These are phyloP conservation scores for Oedothorax gibbosus DNA, from an alignment of 1,140 invertebrate genomes.

Conservation along the genomic window DNA sequence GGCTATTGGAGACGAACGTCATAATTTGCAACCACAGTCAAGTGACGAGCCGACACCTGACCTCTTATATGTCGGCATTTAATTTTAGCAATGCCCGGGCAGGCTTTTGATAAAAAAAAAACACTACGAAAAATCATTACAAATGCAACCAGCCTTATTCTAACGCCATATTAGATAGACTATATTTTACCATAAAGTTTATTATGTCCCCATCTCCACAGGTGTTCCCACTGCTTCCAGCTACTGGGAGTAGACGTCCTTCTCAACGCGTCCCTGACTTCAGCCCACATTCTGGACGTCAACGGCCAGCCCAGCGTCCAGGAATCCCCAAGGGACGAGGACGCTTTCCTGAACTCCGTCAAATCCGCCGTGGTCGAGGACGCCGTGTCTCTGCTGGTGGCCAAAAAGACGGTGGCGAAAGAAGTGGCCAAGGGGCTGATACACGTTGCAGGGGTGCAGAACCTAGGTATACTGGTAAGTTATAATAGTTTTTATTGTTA, in stretches of 20 bases:
- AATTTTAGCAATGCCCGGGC: too few relatives aligned
- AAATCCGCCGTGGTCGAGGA: constrained; percentile 63
- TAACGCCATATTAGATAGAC: too few relatives aligned
- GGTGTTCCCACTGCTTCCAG: constrained; percentile 67
- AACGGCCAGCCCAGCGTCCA: constrained; percentile 63
- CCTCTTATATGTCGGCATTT: too few relatives aligned
- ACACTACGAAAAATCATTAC: too few relatives aligned
- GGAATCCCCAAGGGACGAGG: constrained; percentile 53
- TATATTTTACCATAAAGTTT: too few relatives aligned
- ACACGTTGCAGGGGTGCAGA: constrained; percentile 43
- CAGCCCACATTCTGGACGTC: constrained; percentile 65
- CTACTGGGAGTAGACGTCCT: constrained; percentile 66
- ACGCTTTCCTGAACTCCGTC: constrained; percentile 57
- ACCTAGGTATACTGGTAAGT: constrained; percentile 63
- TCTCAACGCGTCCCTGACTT: constrained; percentile 65
- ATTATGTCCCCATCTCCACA: constrained; percentile 34
- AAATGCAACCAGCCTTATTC: too few relatives aligned
- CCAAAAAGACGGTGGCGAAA: constrained; percentile 56
- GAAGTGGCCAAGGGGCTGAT: constrained; percentile 63
- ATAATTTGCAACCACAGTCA: too few relatives aligned
- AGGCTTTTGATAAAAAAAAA: too few relatives aligned
- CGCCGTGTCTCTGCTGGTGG: constrained; percentile 62
- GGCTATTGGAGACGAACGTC: too few relatives aligned
- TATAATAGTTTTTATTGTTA: neutral
- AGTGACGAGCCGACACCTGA: too few relatives aligned